Percentiles rank a stretch among this genome's conserved stretches.
Conservation (phyloP, 2,797 vertebrate genomes). For the Aeoliscus strigatus region DNA sequence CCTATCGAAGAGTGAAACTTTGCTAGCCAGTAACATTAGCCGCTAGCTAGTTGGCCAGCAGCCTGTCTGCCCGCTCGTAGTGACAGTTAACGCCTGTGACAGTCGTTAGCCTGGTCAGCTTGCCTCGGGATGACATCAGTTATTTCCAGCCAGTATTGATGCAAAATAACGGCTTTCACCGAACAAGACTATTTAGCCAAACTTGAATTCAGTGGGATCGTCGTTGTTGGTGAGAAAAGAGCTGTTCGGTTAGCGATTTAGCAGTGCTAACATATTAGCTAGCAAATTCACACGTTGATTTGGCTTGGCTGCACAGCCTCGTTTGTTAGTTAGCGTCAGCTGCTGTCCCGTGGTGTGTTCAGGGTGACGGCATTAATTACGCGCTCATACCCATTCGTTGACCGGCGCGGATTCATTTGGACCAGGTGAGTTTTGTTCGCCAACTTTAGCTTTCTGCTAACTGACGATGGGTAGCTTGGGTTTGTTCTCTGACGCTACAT, state of each 20-base stretch:
- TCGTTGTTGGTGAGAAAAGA: constrained; percentile 18
- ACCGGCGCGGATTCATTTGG: constrained; percentile 20
- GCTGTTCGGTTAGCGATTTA: constrained; percentile 39
- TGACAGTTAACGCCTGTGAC: constrained; percentile 46
- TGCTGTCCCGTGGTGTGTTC: constrained; percentile 22
- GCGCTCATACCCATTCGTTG: neutral
- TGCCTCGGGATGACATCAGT: constrained; percentile 1
- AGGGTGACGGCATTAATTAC: constrained; percentile 23
- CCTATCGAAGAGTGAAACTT: constrained; percentile 66
- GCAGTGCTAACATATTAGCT: constrained; percentile 55
- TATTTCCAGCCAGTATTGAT: neutral
- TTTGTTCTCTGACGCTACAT: constrained; percentile 6
- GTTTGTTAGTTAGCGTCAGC: constrained; percentile 60
- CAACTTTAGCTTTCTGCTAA: constrained; percentile 16
- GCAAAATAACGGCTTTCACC: constrained; percentile 13
- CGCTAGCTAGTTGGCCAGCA: constrained; percentile 44
- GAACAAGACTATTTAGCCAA: constrained; percentile 1
- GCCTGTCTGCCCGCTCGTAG: constrained; percentile 16
- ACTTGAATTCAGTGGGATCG: constrained; percentile 5
- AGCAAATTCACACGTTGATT: constrained; percentile 52
- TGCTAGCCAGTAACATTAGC: constrained; percentile 52
- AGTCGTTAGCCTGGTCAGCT: constrained; percentile 25
- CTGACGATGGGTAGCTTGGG: neutral
- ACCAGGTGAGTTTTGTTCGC: constrained; percentile 54
- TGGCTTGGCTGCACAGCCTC: constrained; percentile 40